Evolutionary conservation across 2,888 invertebrate genomes (phyloP), one percentile per base, ranked within the genome.

Genomic region (Chesias legatella): DNA sequence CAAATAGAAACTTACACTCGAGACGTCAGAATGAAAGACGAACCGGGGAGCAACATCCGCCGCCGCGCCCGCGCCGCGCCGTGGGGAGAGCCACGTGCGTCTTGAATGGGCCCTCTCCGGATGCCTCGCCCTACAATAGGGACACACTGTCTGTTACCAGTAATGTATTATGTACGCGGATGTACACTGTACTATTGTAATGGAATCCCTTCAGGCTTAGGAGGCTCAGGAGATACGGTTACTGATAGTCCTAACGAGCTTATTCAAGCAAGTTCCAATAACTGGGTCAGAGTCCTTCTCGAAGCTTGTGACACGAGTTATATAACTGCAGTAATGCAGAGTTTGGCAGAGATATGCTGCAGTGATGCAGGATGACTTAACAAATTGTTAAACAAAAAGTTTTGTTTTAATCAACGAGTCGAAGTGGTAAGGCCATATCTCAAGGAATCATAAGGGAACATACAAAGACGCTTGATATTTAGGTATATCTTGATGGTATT

Each of bases 81-180:
- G 64, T 56, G 67, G 72, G 67, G 54, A 52, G 53, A 50, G 70
- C 69, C 85, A 85, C 84, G 85, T 86, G 85, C 67, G 76, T 63
- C 57, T 63, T 85, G 69, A 85, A 86, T 80, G 63, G 73, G 56
- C 51, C 67, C 39, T 50, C 76, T 75, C 80, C 83, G 82, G 83
- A 82, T 81, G 75, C 73, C 58, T 51, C 51, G 56, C 51, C 58
- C 59, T 63, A 78, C 78, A 80, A 80, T 75, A 51, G 44, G 39
- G 32, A 30, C 48, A 40, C 40, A 26, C 33, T 31, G 48, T 39
- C 33, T 34, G 33, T 41, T 43, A 10, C 60, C 59, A 59, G 55
- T 53, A 53, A 57, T 57, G 58, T 58, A 63, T 60, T 58, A 53
- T 58, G 58, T 57, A 53, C 48, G 51, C 58, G 51, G 51, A 54